phyloP scores from a whole-genome alignment of 2,797 vertebrate species.

The Erethizon dorsatum region DNA sequence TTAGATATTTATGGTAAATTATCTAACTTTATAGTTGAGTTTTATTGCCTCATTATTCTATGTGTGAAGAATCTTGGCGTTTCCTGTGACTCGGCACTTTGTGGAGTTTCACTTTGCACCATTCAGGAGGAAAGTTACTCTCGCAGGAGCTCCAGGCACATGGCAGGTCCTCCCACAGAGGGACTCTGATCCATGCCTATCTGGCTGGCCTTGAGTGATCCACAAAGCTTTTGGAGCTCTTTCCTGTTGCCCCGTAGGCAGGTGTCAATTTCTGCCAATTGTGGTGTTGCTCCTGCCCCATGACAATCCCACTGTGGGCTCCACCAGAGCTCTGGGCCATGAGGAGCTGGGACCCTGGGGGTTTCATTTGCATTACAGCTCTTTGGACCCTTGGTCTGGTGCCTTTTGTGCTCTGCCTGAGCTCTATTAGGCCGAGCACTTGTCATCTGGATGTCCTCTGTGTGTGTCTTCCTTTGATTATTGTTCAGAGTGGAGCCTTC shows the following conservation, averaged over 20 bases:
- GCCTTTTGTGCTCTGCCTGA: not conserved
- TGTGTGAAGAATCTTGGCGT: conserved; percentile 85
- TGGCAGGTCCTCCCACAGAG: conserved; percentile 53
- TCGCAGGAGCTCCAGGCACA: not conserved
- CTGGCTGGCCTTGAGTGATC: not conserved
- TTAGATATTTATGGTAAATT: conserved; percentile 92
- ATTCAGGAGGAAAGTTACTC: conserved; percentile 80
- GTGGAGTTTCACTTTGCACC: conserved; percentile 84
- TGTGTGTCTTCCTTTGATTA: not conserved
- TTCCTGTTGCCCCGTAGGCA: not conserved
- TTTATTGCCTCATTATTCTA: conserved; percentile 90
- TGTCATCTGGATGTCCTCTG: not conserved
- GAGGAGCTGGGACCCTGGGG: not conserved
- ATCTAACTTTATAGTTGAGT: conserved; percentile 91
- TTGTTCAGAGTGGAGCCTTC: not conserved
- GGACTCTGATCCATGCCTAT: not conserved
- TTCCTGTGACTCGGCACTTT: conserved; percentile 88
- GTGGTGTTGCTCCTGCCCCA: not conserved
- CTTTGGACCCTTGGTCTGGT: not conserved
- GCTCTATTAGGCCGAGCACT: not conserved
- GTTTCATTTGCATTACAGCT: not conserved
- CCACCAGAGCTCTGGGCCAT: fast-evolving
- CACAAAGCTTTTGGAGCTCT: not conserved
- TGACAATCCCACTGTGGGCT: fast-evolving
- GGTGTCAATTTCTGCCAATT: not conserved